Conservation (phyloP, 1,140 invertebrate species). For the Oppia nitens region DNA sequence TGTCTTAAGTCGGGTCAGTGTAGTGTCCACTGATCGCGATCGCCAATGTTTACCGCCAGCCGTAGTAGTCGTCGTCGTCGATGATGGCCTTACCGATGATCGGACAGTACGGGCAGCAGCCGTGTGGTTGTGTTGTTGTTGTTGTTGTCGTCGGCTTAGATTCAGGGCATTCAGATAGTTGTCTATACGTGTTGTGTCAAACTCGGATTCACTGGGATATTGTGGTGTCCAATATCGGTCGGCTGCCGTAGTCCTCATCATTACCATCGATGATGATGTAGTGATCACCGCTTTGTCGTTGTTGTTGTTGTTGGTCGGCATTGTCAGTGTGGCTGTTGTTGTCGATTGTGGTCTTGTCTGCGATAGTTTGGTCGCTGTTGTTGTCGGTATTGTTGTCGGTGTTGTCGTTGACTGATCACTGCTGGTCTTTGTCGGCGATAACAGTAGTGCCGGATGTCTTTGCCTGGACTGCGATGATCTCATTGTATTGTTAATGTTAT, state of each 20-base stretch:
- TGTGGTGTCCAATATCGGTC: neutral
- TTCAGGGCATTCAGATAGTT: neutral
- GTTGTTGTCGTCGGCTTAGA: neutral
- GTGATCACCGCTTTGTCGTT: too few relatives aligned
- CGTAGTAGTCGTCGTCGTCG: neutral
- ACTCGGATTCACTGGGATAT: constrained; percentile 7
- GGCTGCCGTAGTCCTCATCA: neutral
- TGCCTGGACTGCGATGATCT: neutral
- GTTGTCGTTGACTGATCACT: neutral
- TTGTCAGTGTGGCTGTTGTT: neutral
- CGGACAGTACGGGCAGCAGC: too few relatives aligned
- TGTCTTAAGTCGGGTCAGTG: neutral
- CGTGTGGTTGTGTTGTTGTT: too few relatives aligned
- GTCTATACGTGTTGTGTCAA: constrained; percentile 9
- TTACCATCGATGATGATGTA: neutral
- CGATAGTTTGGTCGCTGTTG: neutral
- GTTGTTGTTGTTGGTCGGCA: neutral
- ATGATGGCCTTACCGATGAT: neutral
- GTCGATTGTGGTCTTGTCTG: neutral
- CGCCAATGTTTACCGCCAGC: neutral
- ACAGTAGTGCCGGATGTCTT: neutral
- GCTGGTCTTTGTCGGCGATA: neutral
- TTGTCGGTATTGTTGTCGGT: neutral
- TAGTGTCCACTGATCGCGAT: constrained; percentile 2
- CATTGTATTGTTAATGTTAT: neutral